Evolutionary conservation across 2,113 vertebrate genomes (phyloP).

Genomic region (Rissa tridactyla): DNA sequence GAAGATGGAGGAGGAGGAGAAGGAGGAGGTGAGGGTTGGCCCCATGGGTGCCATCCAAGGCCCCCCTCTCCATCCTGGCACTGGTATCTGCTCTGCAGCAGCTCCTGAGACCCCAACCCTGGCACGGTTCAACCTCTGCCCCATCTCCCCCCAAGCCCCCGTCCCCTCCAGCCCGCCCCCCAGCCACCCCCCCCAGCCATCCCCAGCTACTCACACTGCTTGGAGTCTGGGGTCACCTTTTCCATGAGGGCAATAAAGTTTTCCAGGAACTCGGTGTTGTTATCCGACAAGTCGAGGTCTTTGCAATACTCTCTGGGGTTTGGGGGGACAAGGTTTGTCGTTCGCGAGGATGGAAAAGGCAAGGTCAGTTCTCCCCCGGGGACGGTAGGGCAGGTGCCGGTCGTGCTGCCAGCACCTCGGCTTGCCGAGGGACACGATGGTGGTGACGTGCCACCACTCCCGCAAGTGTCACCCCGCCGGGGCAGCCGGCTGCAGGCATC

Average conservation of each 20-base stretch:
- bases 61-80: neutral
- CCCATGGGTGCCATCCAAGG: neutral
- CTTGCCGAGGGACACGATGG: neutral
- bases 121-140: neutral
- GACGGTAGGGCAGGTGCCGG: rapidly evolving
- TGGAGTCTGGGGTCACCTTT: slow-evolving; percentile 98
- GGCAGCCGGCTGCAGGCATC: neutral
- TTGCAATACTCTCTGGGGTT: slow-evolving; percentile 97
- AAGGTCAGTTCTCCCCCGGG: slow-evolving; percentile 40
- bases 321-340: slow-evolving; percentile 55
- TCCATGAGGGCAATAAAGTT: slow-evolving; percentile 99
- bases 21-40: neutral
- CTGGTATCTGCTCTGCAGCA: neutral
- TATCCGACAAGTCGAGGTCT: slow-evolving; percentile 94
- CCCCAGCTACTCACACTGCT: slow-evolving; percentile 88
- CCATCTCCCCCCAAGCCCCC: neutral
- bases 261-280: slow-evolving; percentile 98
- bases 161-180: rapidly evolving
- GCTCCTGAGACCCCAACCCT: neutral
- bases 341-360: slow-evolving; percentile 61
- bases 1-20: neutral
- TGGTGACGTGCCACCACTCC: neutral
- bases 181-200: neutral
- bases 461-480: neutral
- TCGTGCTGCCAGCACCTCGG: neutral